Base-by-base conservation (phyloP, 1,140 invertebrate species). In the Drosophila neocordata region DNA sequence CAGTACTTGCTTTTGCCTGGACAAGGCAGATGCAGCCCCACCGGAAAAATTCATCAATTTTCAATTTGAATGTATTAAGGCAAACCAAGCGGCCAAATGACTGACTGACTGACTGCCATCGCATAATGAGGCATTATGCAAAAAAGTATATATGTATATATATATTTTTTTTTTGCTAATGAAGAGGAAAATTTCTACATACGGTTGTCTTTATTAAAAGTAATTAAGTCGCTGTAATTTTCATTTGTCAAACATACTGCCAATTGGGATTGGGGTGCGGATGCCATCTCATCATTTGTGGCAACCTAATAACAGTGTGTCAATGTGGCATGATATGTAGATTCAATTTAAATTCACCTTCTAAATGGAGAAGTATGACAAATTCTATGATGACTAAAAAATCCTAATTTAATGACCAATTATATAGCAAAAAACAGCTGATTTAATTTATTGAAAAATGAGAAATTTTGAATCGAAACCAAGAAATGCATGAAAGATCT, bases 21-120 rank as follows among this genome's bases (percentile, higher is more conserved):
- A n/a, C n/a, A n/a, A 55, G 64, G 44, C 72, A 75, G 71, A 64
- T 74, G 72, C 63, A 74, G 15, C 9, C 48, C 59, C 59, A 90
- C 88, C 88, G 88, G 88, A 90, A 87, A 90, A 90, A 85, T 87
- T 90, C 88, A 90, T 90, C 88, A 90, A 87, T 90, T 80, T 90
- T 77, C 88, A 90, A 90, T 90, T 90, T 88, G 79, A 70, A 76
- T 90, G 79, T 90, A 87, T 89, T 89, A 89, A 89, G 87, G 85
- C 87, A 70, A 67, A 56, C 53, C 71, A 37, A 9, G 24, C 57
- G 51, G 41, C 53, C n/a, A 8, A 44, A 20, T 12, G n/a, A 35
- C 57, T 22, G 37, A 8, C 37, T 20, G 37, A 61, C 67, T 31
- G 27, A 18, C 35, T 20, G 41, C 24, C 48, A 52, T 38, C 62